phyloP scores from a whole-genome alignment of 2,113 vertebrate genomes.

The Passer montanus region DNA sequence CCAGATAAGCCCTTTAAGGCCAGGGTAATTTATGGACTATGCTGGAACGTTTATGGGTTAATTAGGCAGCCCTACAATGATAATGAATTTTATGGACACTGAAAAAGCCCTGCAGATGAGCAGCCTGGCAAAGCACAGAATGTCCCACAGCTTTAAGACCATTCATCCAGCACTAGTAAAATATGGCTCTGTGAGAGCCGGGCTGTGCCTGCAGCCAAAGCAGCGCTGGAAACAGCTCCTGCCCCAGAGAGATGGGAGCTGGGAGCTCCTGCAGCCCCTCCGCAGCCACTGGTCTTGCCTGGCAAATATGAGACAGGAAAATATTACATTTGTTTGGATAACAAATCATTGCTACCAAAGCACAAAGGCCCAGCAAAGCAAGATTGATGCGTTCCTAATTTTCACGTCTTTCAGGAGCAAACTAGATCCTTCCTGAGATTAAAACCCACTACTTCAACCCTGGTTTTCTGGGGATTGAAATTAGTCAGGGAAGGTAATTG shows the following conservation, averaged over 20 bases:
- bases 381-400: background rate
- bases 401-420: background rate
- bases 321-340: background rate
- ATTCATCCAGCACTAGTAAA: background rate
- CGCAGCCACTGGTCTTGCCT: background rate
- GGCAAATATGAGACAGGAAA: background rate
- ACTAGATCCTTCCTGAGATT: background rate
- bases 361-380: background rate
- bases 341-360: background rate
- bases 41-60: conserved; percentile 7
- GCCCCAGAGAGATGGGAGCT: background rate
- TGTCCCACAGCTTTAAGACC: background rate
- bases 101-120: conserved; percentile 22
- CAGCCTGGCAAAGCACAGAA: background rate
- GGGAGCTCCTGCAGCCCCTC: background rate
- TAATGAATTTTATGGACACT: conserved; percentile 33
- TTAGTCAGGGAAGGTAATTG: background rate
- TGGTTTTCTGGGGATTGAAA: background rate
- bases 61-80: conserved; percentile 28
- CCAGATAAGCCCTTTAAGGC: conserved; percentile 19
- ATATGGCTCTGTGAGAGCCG: background rate
- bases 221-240: background rate
- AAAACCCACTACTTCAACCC: background rate
- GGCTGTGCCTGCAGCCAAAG: background rate
- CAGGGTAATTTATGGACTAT: conserved; percentile 23